Evolutionary conservation across 2,113 vertebrate species (phyloP), one percentile per base, ranked within the genome.

Genomic region (Melanerpes formicivorus): DNA sequence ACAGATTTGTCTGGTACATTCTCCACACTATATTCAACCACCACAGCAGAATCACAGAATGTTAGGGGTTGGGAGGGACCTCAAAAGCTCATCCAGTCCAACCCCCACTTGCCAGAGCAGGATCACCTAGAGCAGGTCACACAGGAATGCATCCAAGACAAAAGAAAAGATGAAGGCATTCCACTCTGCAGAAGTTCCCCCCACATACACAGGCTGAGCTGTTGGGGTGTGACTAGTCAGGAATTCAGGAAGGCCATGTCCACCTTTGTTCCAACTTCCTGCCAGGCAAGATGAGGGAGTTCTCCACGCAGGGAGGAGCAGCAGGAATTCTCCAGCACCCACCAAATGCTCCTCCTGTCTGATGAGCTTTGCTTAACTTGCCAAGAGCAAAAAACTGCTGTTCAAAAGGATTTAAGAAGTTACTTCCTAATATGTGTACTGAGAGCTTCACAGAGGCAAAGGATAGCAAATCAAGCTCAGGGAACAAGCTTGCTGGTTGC

Each of bases 311-410:
- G n/a, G 54, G 63, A 62, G n/a, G 85, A 89, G 87, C 23, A 15
- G 10, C 18, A 44, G 64, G 52, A 88, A 90, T 84, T 81, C 78
- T 84, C 88, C 59, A 86, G 89, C 73, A 56, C 63, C 88, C 80
- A 76, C 66, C 14, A 21, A 76, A 46, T 46, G 48, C 50, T 79
- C 46, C 72, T 91, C 32, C 90, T 90, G 34, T 62, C 93, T 94
- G 88, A 65, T 27, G 55, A 93, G 48, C 62, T 78, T 84, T 86
- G 76, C 73, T 66, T 91, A 91, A 94, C 66, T 93, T 50, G 32
- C 76, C 74, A 18, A 44, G 79, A 95, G 84, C 87, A 88, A 76
- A 94, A 80, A 96, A 90, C 23, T 16, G 60, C 80, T 55, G 80
- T 80, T 94, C 91, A 94, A 91, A 83, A 81, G 50, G 84, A 91